phyloP scores from a whole-genome alignment of 2,113 vertebrate genomes.

The Ascaphus truei region DNA sequence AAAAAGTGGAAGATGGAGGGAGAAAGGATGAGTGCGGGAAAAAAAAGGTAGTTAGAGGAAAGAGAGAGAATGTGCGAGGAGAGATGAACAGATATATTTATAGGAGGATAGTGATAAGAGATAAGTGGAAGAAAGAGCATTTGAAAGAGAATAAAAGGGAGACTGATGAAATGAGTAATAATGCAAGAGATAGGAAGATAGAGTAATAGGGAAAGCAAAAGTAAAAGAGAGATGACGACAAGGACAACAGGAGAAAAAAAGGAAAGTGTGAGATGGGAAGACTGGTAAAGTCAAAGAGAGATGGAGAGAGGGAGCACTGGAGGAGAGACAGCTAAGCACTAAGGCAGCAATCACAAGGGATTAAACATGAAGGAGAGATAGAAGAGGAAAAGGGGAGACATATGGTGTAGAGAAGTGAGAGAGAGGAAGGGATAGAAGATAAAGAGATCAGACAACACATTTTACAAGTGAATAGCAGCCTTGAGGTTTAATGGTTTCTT shows the following conservation, averaged over 20 bases:
- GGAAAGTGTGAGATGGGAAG: background rate
- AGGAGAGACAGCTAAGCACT: background rate
- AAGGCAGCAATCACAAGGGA: background rate
- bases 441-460: background rate
- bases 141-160: no score
- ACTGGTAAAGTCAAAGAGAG: no score
- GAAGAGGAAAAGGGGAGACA: background rate
- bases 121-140: no score
- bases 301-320: background rate
- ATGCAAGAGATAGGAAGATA: background rate
- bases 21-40: background rate
- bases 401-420: background rate
- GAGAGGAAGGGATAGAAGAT: no score
- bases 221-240: background rate
- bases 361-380: slow-evolving; percentile 2
- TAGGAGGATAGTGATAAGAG: no score
- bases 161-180: no score
- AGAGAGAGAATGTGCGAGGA: background rate
- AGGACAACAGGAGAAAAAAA: background rate
- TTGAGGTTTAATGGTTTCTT: background rate
- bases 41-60: background rate
- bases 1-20: background rate
- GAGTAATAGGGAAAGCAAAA: background rate
- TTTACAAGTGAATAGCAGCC: background rate
- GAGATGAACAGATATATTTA: no score